phyloP scores from a whole-genome alignment of 2,888 invertebrate species.

The Hydriomena furcata region DNA sequence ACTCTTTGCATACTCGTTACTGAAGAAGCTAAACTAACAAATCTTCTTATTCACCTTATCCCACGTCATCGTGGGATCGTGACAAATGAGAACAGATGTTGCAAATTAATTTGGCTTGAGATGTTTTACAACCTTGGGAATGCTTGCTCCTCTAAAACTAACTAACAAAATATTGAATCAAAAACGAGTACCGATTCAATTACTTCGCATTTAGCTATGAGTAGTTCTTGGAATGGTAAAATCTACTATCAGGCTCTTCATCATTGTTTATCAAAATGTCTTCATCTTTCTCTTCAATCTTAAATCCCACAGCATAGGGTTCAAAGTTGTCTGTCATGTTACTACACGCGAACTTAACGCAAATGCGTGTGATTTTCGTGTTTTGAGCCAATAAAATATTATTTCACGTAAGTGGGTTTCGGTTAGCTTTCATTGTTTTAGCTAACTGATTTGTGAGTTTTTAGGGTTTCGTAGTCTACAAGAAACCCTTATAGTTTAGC shows the following conservation, averaged over 20 bases:
- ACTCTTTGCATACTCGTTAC: too few species aligned
- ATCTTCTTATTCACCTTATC: too few species aligned
- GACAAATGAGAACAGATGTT: too few species aligned
- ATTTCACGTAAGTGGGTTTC: slow-evolving; percentile 19
- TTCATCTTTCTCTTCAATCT: neutral
- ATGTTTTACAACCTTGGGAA: too few species aligned
- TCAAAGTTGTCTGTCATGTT: slow-evolving; percentile 1
- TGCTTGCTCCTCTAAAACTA: too few species aligned
- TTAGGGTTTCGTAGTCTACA: too few species aligned
- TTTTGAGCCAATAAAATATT: slow-evolving; percentile 19
- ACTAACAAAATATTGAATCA: too few species aligned
- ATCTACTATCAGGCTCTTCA: neutral
- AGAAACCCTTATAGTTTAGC: too few species aligned
- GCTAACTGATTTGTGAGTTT: slow-evolving; percentile 15
- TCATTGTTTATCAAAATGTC: neutral
- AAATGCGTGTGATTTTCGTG: slow-evolving; percentile 27
- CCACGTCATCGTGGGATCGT: too few species aligned
- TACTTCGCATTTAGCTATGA: neutral
- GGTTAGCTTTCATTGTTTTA: slow-evolving; percentile 23
- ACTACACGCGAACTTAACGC: slow-evolving; percentile 19
- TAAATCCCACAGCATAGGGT: neutral
- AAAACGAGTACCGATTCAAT: neutral
- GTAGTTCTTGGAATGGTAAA: too few species aligned
- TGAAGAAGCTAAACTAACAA: too few species aligned
- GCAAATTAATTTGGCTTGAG: too few species aligned